Evolutionary conservation across 2,113 vertebrate species (phyloP), one percentile per base, ranked within the genome.

Genomic region (Brienomyrus longianalis): DNA sequence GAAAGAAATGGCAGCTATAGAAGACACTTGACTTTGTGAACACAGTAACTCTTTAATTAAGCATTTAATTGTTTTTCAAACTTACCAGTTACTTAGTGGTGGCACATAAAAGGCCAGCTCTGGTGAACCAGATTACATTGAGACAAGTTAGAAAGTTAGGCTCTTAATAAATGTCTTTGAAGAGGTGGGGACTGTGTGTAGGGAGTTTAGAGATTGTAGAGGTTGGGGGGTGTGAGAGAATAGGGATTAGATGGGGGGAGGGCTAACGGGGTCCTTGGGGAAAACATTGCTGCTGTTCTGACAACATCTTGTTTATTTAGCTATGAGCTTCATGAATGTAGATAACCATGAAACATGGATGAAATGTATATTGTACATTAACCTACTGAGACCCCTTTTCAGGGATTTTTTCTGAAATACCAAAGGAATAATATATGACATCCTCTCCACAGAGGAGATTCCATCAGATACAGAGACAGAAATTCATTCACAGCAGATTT

Each of bases 381-480:
- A 87, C 23, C n/a, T 19, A 8, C 23, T 51, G 48, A 87, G 45
- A 15, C 83, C 45, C 23, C 21, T 85, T 47, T 45, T 52, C 11
- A 86, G 85, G 23, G n/a, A 54, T 31, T 45, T 87, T 80, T 47
- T 54, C 83, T 86, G 90, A 35, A 86, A 39, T 45, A n/a, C 31
- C 21, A 62, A 59, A 17, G 35, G 23, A 43, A 31, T 88, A 66
- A 88, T 39, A 59, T 39, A 5, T n/a, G 39, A 47, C 3, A 17
- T 88, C 35, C 52, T 54, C 92, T 93, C 31, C 31, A 77, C 95
- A 96, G 98, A 98, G 1, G 97, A 98, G 91, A 96, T 97, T 90
- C 96, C 97, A 0, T 99, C 97, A 0, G 98, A 99, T 47, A 96
- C 97, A 0, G 97, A 98, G 91, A 96, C 96, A 0, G 97, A 98